These are phyloP conservation scores for Hypothenemus hampei DNA, from an alignment of 1,140 invertebrate genomes.

Conservation along the genomic window DNA sequence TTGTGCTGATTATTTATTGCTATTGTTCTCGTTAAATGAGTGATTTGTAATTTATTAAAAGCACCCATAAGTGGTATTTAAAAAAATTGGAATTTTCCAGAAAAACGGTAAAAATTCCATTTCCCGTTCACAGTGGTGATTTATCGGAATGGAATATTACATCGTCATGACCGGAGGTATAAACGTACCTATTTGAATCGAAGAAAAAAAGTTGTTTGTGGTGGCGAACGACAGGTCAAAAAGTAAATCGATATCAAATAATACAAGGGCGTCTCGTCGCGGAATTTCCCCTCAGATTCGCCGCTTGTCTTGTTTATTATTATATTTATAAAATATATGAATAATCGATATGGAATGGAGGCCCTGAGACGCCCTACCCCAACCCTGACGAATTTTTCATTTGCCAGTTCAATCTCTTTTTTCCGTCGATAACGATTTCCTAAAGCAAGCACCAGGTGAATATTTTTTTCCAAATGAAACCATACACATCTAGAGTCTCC, in stretches of 20 bases:
- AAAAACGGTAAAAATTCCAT: too few relatives aligned
- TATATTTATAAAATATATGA: constrained; percentile 29
- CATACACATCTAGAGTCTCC: not conserved
- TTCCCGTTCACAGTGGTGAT: too few relatives aligned
- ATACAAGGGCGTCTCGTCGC: constrained; percentile 7
- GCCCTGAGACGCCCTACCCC: constrained; percentile 11
- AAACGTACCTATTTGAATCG: too few relatives aligned
- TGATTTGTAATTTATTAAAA: too few relatives aligned
- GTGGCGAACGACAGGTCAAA: constrained; percentile 9
- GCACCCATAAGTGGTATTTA: too few relatives aligned
- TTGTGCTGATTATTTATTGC: too few relatives aligned
- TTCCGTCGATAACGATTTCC: not conserved
- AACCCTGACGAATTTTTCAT: not conserved
- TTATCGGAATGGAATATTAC: too few relatives aligned
- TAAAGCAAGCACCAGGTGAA: not conserved
- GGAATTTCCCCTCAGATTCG: constrained; percentile 16
- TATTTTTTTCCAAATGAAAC: not conserved
- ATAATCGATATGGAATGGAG: constrained; percentile 22
- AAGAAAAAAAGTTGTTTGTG: constrained; percentile 8
- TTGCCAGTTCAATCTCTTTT: not conserved
- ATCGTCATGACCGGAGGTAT: too few relatives aligned
- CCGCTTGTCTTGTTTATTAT: constrained; percentile 20
- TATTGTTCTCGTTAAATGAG: too few relatives aligned
- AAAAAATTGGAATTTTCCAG: too few relatives aligned
- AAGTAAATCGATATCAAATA: constrained; percentile 18